Base-by-base conservation (phyloP, 2,797 vertebrate genomes). In the Odontamblyopus rebecca region DNA sequence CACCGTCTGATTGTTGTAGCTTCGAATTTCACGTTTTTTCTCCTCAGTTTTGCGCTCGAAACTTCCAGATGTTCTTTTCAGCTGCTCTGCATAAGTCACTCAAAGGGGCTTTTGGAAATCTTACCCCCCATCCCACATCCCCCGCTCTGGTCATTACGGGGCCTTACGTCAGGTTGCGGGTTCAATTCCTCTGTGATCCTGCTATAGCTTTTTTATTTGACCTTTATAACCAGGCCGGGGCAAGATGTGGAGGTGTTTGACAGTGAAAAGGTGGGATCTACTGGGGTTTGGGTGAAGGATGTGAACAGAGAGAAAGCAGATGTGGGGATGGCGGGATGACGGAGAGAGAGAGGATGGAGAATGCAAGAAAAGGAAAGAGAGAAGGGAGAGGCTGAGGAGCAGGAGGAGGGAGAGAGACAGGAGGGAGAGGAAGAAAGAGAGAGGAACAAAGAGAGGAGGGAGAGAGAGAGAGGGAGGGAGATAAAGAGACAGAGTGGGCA, bases 251-350 rank as follows among this genome's bases (percentile, higher is more conserved):
- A 6, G 32, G 63, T 59, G 7, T 18, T 26, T 16, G 50, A 61
- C 67, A 67, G 71, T 66, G 69, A 68, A 54, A 67, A 76, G 68
- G 71, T 77, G 76, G 60, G 56, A 82, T 75, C 63, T 19, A 2
- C 62, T 3, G 67, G 79, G 71, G 76, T 50, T 16, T 32, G 53
- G 51, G 69, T 30, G 74, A 70, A 70, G 73, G 63, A 76, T 18
- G 19, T 26, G 26, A 65, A 67, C 67, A 78, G 79, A 88, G 68
- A 74, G 80, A 81, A 87, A 89, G 87, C 84, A 88, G 84, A 89
- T 87, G 87, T 86, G 81, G 56, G 23, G 76, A 84, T 79, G 76
- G 82, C 76, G 62, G 54, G 54, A 6, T 56, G 13, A 30, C 3
- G 15, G 56, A 27, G 5, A 30, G 26, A 6, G 73, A 65, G 72